Base-by-base conservation (phyloP, 2,888 invertebrate species). In the Eumerus sabulonum region DNA sequence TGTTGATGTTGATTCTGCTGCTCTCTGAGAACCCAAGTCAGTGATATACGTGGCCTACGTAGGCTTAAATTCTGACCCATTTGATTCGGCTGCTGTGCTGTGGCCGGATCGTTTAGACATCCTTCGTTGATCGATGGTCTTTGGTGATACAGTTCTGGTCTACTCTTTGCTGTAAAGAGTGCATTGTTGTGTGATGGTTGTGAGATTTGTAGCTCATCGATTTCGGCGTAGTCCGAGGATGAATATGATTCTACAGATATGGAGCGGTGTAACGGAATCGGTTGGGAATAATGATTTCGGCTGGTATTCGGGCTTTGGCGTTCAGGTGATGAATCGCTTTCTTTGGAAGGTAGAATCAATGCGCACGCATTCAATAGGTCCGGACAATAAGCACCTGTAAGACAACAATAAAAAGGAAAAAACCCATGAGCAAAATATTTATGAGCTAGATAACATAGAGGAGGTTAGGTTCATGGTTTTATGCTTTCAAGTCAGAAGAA, bases 1-100 rank as follows among this genome's bases (percentile, higher is more conserved):
- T 73, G 82, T 47, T 85, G 84, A 36, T 84, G 84, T 56, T 85
- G 84, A 81, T 91, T 91, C 54, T 91, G 90, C 83, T 92, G 92
- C 82, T 93, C 93, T 85, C 93, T 92, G 44, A 94, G 89, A 67
- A 94, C 93, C 94, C 94, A 94, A 60, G 94, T 93, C 67, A 94
- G 90, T 67, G 94, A 93, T 87, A 94, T 92, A 88, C 94, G 94
- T 82, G 94, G 91, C 84, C 90, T 90, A 82, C 87, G 87, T 83
- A 88, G 88, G 85, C 91, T 91, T 84, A 91, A 87, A 87, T 89
- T 90, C 86, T 91, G 91, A 86, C 91, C 91, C 91, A 91, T 89
- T 84, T 85, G 87, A 86, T 85, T 83, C 67, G 64, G 74, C 67
- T 82, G 62, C 35, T 72, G 64, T 68, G 70, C 71, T 63, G 82